These are phyloP conservation scores for Caranx ignobilis DNA, from an alignment of 2,113 vertebrate species.

Conservation along the genomic window DNA sequence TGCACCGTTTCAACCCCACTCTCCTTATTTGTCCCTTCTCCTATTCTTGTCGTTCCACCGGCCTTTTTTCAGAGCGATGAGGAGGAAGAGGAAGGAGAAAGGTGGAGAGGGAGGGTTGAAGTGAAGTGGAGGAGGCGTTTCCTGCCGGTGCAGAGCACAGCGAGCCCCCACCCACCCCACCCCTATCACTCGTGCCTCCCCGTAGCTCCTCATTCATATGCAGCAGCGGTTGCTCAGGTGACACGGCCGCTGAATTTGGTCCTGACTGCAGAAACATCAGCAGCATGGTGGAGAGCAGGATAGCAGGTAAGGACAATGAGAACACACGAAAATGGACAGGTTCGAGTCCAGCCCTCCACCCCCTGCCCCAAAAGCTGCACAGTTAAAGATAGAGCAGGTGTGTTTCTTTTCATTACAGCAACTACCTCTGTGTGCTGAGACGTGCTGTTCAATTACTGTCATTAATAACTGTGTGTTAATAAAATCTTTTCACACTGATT, in stretches of 20 bases:
- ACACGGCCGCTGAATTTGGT: constrained; percentile 60
- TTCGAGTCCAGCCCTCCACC: constrained; percentile 6
- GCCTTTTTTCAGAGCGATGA: constrained; percentile 55
- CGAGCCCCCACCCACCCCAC: not conserved
- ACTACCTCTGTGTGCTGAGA: not conserved
- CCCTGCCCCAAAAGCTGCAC: not conserved
- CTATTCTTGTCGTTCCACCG: constrained; percentile 8
- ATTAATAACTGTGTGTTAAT: not conserved
- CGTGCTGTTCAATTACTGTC: not conserved
- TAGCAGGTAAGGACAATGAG: constrained; percentile 77
- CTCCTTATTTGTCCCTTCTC: constrained; percentile 45
- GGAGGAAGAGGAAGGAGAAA: constrained; percentile 47
- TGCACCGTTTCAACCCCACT: not conserved
- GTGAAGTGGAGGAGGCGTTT: constrained; percentile 34
- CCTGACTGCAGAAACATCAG: constrained; percentile 57
- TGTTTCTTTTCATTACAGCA: not conserved
- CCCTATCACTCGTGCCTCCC: not conserved
- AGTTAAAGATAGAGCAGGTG: not conserved
- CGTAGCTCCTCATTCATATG: constrained; percentile 67
- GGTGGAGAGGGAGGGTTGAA: not conserved
- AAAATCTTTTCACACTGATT: not conserved
- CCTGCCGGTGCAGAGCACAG: constrained; percentile 33
- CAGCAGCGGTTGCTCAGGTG: constrained; percentile 68
- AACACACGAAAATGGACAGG: not conserved
- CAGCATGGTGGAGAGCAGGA: constrained; percentile 40